Conservation (phyloP, 2,113 vertebrate species). For the Phycodurus eques region DNA sequence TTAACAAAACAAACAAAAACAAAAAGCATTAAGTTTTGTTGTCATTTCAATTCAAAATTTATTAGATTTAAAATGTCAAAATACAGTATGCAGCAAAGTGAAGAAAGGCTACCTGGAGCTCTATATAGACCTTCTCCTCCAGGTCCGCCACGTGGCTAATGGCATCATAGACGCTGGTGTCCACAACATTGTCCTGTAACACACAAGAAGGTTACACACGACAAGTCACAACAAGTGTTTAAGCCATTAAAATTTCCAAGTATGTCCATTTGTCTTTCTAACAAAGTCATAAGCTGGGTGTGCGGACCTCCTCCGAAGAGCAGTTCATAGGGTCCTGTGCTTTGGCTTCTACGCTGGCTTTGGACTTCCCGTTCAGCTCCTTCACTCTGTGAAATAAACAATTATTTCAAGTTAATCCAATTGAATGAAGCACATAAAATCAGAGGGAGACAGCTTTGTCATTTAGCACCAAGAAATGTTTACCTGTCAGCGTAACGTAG, state of each 20-base stretch:
- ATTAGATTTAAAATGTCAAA: no score
- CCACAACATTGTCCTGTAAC: slow-evolving; percentile 55
- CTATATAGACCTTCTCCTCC: slow-evolving; percentile 59
- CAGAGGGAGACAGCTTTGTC: background rate
- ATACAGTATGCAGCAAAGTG: background rate
- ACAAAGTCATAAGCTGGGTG: background rate
- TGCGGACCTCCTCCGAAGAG: slow-evolving; percentile 66
- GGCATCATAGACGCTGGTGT: slow-evolving; percentile 52
- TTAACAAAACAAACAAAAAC: background rate
- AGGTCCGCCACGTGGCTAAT: slow-evolving; percentile 61
- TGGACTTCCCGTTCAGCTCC: slow-evolving; percentile 63
- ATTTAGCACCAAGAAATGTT: background rate
- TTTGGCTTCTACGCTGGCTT: slow-evolving; percentile 21
- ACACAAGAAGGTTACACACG: slow-evolving; percentile 3
- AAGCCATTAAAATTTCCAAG: background rate
- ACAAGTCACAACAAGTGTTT: background rate
- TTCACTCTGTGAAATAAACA: slow-evolving; percentile 63
- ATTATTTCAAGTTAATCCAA: background rate
- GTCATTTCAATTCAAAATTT: background rate
- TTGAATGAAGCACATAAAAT: background rate
- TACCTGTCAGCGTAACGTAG: slow-evolving; percentile 97
- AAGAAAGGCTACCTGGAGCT: slow-evolving; percentile 58
- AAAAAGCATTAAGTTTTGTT: background rate
- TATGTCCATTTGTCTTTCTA: background rate
- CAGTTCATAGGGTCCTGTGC: slow-evolving; percentile 32